Percentiles rank a stretch among this genome's conserved stretches.
These are phyloP conservation scores for Zaprionus kolodkinae DNA, from an alignment of 1,140 invertebrate genomes.

Conservation along the genomic window DNA sequence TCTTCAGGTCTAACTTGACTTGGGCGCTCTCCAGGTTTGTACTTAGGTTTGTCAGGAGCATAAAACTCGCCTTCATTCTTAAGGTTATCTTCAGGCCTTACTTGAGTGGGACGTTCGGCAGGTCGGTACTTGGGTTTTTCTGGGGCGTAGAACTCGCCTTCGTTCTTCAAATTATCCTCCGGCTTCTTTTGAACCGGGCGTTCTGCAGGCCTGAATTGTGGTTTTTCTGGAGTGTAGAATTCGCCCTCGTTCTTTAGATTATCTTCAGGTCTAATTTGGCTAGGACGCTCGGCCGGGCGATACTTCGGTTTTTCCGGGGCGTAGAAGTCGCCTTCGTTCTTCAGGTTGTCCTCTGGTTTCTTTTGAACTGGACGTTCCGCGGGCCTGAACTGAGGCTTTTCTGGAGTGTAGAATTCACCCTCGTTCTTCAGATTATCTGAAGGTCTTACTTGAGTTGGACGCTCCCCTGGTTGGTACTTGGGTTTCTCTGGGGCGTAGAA, in stretches of 20 bases:
- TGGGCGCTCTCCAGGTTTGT: slow-evolving; percentile 84
- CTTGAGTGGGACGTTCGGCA: slow-evolving; percentile 84
- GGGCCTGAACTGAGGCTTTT: slow-evolving; percentile 1
- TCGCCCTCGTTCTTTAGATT: slow-evolving; percentile 55
- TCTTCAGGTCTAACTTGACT: slow-evolving; percentile 75
- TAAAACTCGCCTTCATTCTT: slow-evolving; percentile 81
- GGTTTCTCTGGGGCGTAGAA: slow-evolving; percentile 84
- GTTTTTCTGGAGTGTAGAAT: slow-evolving; percentile 83
- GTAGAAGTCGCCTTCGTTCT: too few species aligned
- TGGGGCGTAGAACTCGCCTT: slow-evolving; percentile 84
- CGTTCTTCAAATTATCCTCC: slow-evolving; percentile 86
- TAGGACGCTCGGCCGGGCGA: slow-evolving; percentile 84
- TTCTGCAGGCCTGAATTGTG: slow-evolving; percentile 84
- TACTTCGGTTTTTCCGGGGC: too few species aligned
- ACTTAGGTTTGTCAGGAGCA: slow-evolving; percentile 69
- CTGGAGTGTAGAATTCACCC: slow-evolving; percentile 84
- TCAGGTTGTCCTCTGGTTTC: too few species aligned
- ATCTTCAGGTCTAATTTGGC: slow-evolving; percentile 73
- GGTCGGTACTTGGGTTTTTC: slow-evolving; percentile 48
- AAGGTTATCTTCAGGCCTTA: slow-evolving; percentile 69
- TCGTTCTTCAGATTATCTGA: slow-evolving; percentile 84
- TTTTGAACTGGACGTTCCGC: not conserved
- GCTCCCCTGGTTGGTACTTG: slow-evolving; percentile 31
- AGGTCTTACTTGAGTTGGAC: slow-evolving; percentile 34
- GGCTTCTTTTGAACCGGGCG: slow-evolving; percentile 85